Evolutionary conservation across 2,797 vertebrate species (phyloP).

Genomic region (Acridotheres tristis): DNA sequence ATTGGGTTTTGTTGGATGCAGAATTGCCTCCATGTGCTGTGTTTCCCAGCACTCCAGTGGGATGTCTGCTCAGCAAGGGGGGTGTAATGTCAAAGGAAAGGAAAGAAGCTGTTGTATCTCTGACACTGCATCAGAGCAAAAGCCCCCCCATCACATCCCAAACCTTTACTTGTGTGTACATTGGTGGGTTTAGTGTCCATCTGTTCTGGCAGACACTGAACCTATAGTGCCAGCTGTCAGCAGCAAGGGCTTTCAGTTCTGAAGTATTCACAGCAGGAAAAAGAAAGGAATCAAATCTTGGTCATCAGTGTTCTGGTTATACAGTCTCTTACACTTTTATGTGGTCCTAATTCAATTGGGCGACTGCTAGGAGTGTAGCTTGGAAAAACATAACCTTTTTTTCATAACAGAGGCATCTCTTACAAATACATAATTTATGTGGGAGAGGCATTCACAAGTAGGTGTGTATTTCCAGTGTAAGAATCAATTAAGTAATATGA

Average conservation of each 20-base stretch:
- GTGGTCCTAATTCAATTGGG: background rate
- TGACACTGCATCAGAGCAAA: background rate
- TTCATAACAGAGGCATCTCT: background rate
- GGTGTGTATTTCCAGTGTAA: background rate
- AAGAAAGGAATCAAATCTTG: background rate
- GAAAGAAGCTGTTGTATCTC: background rate
- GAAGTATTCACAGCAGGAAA: background rate
- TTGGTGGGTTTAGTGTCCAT: background rate
- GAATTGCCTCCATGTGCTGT: background rate
- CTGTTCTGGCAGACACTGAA: background rate
- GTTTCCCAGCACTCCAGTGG: background rate
- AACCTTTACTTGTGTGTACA: background rate
- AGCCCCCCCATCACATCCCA: background rate
- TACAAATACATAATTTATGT: background rate
- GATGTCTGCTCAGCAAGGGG: background rate
- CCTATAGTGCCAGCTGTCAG: background rate
- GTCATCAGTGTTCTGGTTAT: background rate
- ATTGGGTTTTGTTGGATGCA: rapidly evolving
- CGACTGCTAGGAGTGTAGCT: background rate
- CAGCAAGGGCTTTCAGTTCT: background rate
- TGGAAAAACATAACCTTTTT: background rate
- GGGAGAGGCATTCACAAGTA: background rate
- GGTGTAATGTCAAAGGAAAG: background rate
- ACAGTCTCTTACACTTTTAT: background rate
- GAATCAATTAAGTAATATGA: background rate